phyloP scores from a whole-genome alignment of 2,797 vertebrate genomes.

The Tokudaia tokunoshimensis region DNA sequence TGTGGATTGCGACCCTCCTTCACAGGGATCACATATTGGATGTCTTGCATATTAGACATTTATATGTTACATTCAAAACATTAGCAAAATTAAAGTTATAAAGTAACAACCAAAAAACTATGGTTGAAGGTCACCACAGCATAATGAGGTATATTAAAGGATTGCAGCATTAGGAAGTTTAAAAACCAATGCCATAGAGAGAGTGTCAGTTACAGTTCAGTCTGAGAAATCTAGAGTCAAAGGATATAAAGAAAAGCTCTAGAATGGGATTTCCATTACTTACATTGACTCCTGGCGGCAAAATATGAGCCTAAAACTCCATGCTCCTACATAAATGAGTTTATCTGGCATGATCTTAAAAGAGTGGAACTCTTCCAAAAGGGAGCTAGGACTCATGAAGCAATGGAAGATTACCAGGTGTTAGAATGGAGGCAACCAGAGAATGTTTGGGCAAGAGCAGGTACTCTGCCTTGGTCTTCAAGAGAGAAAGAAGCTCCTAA shows the following conservation, averaged over 20 bases:
- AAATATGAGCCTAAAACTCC: not conserved
- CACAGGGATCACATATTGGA: not conserved
- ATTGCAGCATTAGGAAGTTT: not conserved
- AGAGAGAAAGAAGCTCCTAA: not conserved
- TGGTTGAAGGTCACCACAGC: not conserved
- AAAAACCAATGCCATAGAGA: not conserved
- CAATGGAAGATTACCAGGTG: not conserved
- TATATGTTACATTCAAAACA: not conserved
- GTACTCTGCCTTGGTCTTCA: not conserved
- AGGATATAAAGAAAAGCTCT: not conserved
- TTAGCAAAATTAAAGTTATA: not conserved
- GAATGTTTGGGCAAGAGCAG: not conserved
- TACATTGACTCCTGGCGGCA: not conserved
- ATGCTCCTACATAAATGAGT: not conserved
- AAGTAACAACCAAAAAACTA: not conserved
- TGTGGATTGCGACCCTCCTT: not conserved
- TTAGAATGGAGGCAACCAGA: not conserved
- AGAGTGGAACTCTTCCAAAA: constrained; percentile 17
- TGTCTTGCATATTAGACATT: not conserved
- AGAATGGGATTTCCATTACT: not conserved
- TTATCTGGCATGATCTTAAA: constrained; percentile 3
- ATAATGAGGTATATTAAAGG: not conserved
- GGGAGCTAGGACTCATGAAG: not conserved
- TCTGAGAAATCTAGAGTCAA: constrained; percentile 17
- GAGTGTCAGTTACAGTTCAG: not conserved